Conservation (phyloP, 2,888 invertebrate genomes). For the Hirtodrosophila duncani region DNA sequence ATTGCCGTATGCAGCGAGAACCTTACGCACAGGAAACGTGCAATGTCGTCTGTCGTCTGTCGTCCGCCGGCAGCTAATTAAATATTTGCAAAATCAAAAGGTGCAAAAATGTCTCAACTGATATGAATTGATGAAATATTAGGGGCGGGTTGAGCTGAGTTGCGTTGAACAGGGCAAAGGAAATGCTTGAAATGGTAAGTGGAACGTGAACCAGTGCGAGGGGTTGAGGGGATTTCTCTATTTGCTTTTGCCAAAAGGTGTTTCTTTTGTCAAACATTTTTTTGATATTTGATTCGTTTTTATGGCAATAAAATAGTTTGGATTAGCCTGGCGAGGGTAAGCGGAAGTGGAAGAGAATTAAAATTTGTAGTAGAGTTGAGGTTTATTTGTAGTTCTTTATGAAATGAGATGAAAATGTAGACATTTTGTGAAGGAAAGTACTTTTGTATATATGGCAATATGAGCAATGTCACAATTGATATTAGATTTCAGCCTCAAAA, state of each 20-base stretch:
- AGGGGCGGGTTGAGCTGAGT: constrained; percentile 61
- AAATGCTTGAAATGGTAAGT: constrained; percentile 39
- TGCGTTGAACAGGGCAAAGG: too few relatives aligned
- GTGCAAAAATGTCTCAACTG: constrained; percentile 47
- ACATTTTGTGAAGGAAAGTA: too few relatives aligned
- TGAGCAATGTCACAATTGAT: too few relatives aligned
- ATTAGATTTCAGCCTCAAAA: background rate
- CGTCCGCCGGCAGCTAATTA: constrained; percentile 58
- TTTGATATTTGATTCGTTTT: constrained; percentile 30
- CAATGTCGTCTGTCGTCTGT: constrained; percentile 20
- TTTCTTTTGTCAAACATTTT: constrained; percentile 17
- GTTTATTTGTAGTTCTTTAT: constrained; percentile 1
- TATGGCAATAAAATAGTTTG: background rate
- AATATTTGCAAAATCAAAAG: constrained; percentile 62
- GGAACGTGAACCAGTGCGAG: constrained; percentile 17
- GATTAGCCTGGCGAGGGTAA: constrained; percentile 9
- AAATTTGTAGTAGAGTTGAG: constrained; percentile 21
- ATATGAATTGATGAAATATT: constrained; percentile 49
- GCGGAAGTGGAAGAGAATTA: constrained; percentile 19
- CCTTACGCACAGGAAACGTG: constrained; percentile 38
- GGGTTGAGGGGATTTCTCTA: constrained; percentile 1
- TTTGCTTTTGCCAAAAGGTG: constrained; percentile 48
- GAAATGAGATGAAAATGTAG: background rate
- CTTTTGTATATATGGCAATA: too few relatives aligned
- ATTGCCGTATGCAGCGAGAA: constrained; percentile 38